Percentiles rank a stretch among this genome's conserved stretches.
Evolutionary conservation across 2,888 invertebrate genomes (phyloP).

Genomic region (Odiellus spinosus): DNA sequence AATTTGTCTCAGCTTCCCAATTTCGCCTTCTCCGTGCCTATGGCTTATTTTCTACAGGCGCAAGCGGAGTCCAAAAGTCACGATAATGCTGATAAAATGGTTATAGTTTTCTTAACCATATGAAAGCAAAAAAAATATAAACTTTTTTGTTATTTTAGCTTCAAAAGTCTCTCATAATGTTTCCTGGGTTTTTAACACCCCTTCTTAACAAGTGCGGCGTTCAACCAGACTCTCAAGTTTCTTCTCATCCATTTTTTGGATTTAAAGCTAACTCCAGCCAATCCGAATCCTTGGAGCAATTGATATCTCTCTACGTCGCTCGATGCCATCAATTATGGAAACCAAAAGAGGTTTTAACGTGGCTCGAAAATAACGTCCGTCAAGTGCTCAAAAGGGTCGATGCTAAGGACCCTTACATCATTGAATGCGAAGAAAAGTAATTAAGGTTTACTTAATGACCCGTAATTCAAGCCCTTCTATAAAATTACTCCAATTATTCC

Average conservation of each 20-base stretch:
- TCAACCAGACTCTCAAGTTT: constrained; percentile 47
- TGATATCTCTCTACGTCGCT: constrained; percentile 54
- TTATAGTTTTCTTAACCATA: constrained; percentile 1
- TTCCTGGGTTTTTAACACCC: constrained; percentile 55
- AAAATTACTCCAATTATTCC: neutral
- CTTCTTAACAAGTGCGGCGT: constrained; percentile 60
- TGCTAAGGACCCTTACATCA: constrained; percentile 37
- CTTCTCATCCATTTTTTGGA: constrained; percentile 38
- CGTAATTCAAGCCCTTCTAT: neutral
- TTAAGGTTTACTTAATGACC: constrained; percentile 6
- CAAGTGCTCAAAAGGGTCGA: constrained; percentile 46
- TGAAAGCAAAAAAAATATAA: neutral
- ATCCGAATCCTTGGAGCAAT: constrained; percentile 43
- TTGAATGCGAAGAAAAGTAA: constrained; percentile 43
- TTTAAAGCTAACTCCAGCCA: constrained; percentile 37
- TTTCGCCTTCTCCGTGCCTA: constrained; percentile 62
- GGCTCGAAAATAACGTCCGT: constrained; percentile 58
- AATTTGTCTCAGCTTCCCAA: constrained; percentile 71
- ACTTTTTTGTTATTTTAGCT: constrained; percentile 27
- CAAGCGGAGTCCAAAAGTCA: constrained; percentile 6
- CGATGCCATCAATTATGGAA: constrained; percentile 64
- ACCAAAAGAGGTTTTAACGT: constrained; percentile 50
- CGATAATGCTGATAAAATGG: constrained; percentile 11
- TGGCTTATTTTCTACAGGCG: constrained; percentile 42
- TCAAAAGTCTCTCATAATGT: constrained; percentile 63